These are phyloP conservation scores for Centruroides sculpturatus DNA, from an alignment of 1,140 invertebrate species.

Conservation along the genomic window DNA sequence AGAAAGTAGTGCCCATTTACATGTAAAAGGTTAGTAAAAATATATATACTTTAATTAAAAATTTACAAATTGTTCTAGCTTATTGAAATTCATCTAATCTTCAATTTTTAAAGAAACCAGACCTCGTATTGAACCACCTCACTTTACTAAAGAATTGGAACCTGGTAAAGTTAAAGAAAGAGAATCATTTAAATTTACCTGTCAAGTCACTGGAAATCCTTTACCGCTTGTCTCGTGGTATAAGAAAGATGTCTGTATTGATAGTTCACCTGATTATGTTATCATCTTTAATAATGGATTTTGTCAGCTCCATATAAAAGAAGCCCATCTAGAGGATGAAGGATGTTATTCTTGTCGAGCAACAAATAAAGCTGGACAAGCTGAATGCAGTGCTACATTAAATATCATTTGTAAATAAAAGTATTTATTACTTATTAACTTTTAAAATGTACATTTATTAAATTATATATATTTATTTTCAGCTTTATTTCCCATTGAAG, in stretches of 20 bases:
- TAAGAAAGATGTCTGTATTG: slow-evolving; percentile 68
- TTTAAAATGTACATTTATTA: no score
- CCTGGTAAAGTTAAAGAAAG: slow-evolving; percentile 51
- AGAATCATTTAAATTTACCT: slow-evolving; percentile 46
- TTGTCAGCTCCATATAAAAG: slow-evolving; percentile 38
- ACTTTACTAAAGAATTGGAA: slow-evolving; percentile 47
- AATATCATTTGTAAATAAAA: slow-evolving; percentile 20
- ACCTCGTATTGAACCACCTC: slow-evolving; percentile 46
- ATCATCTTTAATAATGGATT: slow-evolving; percentile 41
- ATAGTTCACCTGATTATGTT: slow-evolving; percentile 61
- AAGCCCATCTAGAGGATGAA: slow-evolving; percentile 41
- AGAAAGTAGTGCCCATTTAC: slow-evolving; percentile 54
- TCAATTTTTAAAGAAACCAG: slow-evolving; percentile 38
- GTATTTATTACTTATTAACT: no score
- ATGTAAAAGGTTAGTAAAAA: slow-evolving; percentile 46
- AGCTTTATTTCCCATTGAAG: slow-evolving; percentile 35
- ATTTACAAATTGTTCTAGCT: no score
- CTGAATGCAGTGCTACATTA: slow-evolving; percentile 32
- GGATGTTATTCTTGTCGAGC: slow-evolving; percentile 42
- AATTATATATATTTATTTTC: slow-evolving; percentile 13
- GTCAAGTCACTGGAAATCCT: slow-evolving; percentile 69
- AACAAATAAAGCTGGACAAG: slow-evolving; percentile 36
- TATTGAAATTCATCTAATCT: no score
- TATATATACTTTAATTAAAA: no score
- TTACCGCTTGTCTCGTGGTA: slow-evolving; percentile 76